These are phyloP conservation scores for Nymphalis polychloros DNA, from an alignment of 2,888 invertebrate genomes.

Conservation along the genomic window DNA sequence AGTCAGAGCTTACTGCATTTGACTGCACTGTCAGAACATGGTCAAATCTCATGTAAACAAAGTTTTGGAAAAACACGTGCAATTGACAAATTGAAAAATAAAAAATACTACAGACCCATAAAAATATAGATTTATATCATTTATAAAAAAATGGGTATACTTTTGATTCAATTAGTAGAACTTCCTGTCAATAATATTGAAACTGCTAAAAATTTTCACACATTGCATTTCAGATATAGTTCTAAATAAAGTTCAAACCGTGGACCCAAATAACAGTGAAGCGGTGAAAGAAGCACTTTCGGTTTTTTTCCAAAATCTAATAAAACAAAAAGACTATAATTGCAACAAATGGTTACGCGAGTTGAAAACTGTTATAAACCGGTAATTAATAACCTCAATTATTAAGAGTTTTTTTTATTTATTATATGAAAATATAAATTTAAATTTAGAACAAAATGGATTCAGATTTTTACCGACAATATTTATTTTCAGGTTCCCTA, in stretches of 20 bases:
- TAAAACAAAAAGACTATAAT: slow-evolving; percentile 53
- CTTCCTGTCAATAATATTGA: too few relatives aligned
- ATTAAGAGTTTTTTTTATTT: background rate
- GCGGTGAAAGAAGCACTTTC: slow-evolving; percentile 64
- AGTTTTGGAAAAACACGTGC: background rate
- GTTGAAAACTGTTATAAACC: slow-evolving; percentile 61
- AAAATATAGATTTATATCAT: background rate
- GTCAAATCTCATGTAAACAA: background rate
- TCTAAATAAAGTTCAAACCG: slow-evolving; percentile 61
- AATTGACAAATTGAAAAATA: background rate
- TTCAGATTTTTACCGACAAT: too few relatives aligned
- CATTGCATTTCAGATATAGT: slow-evolving; percentile 57
- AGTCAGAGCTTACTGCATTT: too few relatives aligned
- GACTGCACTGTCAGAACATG: background rate
- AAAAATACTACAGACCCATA: background rate
- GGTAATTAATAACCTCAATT: slow-evolving; percentile 60
- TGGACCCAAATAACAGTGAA: slow-evolving; percentile 68
- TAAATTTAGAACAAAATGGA: too few relatives aligned
- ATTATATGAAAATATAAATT: background rate
- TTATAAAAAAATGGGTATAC: background rate
- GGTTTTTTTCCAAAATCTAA: slow-evolving; percentile 59
- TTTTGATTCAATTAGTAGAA: background rate
- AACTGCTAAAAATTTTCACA: too few relatives aligned
- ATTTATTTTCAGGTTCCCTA: slow-evolving; percentile 61
- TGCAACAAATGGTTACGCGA: slow-evolving; percentile 57